Conservation (phyloP, 2,888 invertebrate species). For the Macaria liturata region DNA sequence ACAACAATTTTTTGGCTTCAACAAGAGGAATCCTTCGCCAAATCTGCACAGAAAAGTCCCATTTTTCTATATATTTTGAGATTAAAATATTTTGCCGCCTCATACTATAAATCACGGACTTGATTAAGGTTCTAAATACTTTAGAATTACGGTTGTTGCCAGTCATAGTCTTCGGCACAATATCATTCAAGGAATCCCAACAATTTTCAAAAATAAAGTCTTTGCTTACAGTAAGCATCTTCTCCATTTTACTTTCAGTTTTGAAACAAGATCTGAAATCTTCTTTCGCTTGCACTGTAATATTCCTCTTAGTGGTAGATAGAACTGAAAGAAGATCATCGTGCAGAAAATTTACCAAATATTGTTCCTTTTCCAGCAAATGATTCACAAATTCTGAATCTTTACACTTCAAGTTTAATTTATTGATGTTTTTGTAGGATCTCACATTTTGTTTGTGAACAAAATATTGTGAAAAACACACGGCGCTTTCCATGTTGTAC, state of each 20-base stretch:
- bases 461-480: constrained; percentile 66
- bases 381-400: constrained; percentile 40
- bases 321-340: constrained; percentile 46
- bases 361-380: constrained; percentile 46
- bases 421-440: constrained; percentile 55
- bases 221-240: constrained; percentile 52
- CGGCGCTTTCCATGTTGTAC: constrained; percentile 46
- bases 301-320: constrained; percentile 48
- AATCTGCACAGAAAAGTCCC: constrained; percentile 53
- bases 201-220: constrained; percentile 51
- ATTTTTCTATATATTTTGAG: constrained; percentile 48
- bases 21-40: constrained; percentile 48
- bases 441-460: constrained; percentile 71
- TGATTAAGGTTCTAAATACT: constrained; percentile 55
- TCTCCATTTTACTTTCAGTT: constrained; percentile 21
- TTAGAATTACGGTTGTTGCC: constrained; percentile 60
- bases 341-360: constrained; percentile 45
- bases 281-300: constrained; percentile 46
- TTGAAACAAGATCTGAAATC: constrained; percentile 62
- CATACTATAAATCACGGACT: constrained; percentile 62
- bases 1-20: constrained; percentile 41
- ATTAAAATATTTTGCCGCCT: constrained; percentile 62
- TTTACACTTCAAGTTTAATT: constrained; percentile 36
- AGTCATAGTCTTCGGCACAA: constrained; percentile 61
- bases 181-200: constrained; percentile 51